Conservation (phyloP, 2,888 invertebrate genomes). For the Drosophila villosipedis region DNA sequence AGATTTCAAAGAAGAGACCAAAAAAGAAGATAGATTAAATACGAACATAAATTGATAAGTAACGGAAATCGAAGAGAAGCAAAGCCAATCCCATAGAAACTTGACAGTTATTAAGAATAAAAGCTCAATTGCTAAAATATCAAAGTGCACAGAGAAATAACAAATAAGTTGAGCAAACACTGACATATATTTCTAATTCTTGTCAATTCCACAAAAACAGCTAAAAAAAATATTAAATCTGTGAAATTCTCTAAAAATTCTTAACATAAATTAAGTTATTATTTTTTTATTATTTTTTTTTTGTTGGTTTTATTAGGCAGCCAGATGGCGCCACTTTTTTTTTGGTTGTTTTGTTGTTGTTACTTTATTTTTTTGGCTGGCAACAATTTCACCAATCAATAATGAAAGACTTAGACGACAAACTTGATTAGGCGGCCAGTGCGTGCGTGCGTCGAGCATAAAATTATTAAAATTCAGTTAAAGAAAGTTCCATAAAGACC, state of each 20-base stretch:
- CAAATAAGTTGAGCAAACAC: background rate
- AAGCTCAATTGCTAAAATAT: background rate
- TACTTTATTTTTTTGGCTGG: conserved; percentile 21
- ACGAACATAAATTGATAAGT: background rate
- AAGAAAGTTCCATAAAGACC: conserved; percentile 70
- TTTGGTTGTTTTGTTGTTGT: conserved; percentile 1
- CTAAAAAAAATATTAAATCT: background rate
- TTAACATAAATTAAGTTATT: background rate
- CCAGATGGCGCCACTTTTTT: conserved; percentile 30
- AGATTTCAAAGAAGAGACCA: background rate
- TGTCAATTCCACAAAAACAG: background rate
- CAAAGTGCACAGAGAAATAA: background rate
- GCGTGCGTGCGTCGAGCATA: conserved; percentile 78
- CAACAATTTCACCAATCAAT: conserved; percentile 80
- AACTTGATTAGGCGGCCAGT: conserved; percentile 76
- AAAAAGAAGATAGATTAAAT: background rate
- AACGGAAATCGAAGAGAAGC: background rate
- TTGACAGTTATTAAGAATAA: conserved; percentile 1
- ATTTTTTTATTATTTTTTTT: background rate
- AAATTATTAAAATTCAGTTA: conserved; percentile 82
- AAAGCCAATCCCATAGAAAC: background rate
- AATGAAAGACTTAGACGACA: conserved; percentile 81
- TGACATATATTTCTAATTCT: background rate
- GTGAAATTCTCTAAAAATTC: background rate
- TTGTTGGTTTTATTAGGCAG: background rate